Evolutionary conservation across 2,797 vertebrate genomes (phyloP), one percentile per base, ranked within the genome.

Genomic region (Onychomys arenicola): DNA sequence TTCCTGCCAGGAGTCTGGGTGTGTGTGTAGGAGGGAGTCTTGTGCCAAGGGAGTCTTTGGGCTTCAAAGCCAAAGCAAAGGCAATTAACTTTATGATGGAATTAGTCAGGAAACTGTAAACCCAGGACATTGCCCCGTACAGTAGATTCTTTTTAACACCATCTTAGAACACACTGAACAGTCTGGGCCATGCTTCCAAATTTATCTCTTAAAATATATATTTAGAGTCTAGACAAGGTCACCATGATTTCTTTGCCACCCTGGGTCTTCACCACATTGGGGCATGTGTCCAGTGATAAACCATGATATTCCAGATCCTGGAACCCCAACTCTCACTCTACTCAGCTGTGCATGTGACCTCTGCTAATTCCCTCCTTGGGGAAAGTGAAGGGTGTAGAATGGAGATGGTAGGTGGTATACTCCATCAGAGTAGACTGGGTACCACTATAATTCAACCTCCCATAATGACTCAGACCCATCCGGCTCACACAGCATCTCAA

Each of bases 1-100:
- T 92, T 96, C 92, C 95, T 97, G 96, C 97, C 97, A 95, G 92
- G 92, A 97, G 89, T 93, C 95, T 91, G 96, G 93, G 90, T 69
- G 82, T 86, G 94, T 55, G 49, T 11, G 69, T 82, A 46, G 83
- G 75, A 81, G 92, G 82, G 9, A 87, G n/a, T 34, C 86, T 89
- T 63, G 92, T 97, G 97, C 97, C 97, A 98, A 96, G 78, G 87
- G 95, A 98, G 92, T 92, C 96, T 95, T 96, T 77, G 83, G 95
- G 95, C 97, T 84, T 98, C 97, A 65, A 25, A 57, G 98, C 95
- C 95, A 96, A 98, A 97, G 96, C 91, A 96, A 97, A 96, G 96
- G 98, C 10, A 95, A 97, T 98, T 98, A 96, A 97, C 96, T 98
- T 98, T 97, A 97, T 97, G 97, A 90, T 97, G 96, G 95, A 98